phyloP scores from a whole-genome alignment of 2,113 vertebrate species.

The Myrmecophaga tridactyla region DNA sequence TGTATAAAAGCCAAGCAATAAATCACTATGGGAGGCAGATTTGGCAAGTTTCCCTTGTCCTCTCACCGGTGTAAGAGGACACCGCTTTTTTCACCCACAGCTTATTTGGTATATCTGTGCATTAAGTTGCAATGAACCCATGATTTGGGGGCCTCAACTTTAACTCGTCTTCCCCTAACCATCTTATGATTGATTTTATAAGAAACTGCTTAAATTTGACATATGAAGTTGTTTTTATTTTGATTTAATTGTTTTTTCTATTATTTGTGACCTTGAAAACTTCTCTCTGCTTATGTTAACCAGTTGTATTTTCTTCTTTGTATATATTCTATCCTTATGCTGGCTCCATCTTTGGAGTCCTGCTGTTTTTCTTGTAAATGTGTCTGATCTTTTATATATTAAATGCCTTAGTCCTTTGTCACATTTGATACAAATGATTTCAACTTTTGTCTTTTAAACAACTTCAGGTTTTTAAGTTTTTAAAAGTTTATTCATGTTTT shows the following conservation, averaged over 20 bases:
- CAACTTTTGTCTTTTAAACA: not conserved
- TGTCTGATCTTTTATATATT: not conserved
- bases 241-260: not conserved
- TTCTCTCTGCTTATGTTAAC: not conserved
- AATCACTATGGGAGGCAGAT: too few species aligned
- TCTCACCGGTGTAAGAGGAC: too few species aligned
- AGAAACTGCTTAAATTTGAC: not conserved
- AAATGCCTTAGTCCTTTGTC: not conserved
- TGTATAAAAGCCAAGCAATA: too few species aligned
- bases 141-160: too few species aligned
- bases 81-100: too few species aligned
- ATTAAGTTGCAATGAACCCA: too few species aligned
- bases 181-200: not conserved
- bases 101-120: too few species aligned
- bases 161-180: too few species aligned
- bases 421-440: not conserved
- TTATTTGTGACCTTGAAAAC: not conserved
- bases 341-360: not conserved
- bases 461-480: not conserved
- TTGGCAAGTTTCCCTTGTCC: too few species aligned
- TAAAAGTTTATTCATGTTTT: not conserved
- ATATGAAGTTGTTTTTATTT: not conserved
- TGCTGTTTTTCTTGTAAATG: not conserved
- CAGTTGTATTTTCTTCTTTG: not conserved
- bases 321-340: not conserved